Evolutionary conservation across 2,113 vertebrate genomes (phyloP).

Genomic region (Cyphomyrus discorhynchus): DNA sequence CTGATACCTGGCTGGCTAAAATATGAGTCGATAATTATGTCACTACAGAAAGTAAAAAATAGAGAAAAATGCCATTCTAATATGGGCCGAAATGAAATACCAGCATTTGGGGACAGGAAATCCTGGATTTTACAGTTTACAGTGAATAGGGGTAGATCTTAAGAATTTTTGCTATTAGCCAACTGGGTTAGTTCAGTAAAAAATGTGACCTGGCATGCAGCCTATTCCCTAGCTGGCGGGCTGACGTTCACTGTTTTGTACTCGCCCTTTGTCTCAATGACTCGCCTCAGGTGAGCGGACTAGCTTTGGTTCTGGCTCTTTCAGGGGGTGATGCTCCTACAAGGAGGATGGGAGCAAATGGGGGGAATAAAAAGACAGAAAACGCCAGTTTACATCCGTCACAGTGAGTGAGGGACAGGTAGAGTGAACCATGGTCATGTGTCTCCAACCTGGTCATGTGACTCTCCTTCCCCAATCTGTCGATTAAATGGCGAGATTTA

Average conservation of each 20-base stretch:
- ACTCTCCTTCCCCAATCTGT: neutral
- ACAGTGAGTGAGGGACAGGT: neutral
- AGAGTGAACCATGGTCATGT: neutral
- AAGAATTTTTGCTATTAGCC: neutral
- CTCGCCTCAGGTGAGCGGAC: neutral
- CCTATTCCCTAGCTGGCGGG: too few species aligned
- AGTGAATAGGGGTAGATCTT: neutral
- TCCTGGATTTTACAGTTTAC: neutral
- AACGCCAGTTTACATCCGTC: neutral
- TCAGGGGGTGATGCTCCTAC: neutral
- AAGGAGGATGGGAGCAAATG: neutral
- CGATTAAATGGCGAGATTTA: neutral
- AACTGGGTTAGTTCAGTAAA: neutral
- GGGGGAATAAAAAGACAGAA: neutral
- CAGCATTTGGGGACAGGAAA: neutral
- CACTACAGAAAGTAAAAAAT: neutral
- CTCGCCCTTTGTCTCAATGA: neutral
- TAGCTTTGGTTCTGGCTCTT: neutral
- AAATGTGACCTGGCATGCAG: neutral
- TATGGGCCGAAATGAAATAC: neutral
- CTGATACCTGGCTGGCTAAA: neutral
- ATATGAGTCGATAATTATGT: neutral
- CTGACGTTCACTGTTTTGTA: too few species aligned
- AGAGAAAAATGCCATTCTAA: neutral
- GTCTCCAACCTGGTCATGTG: neutral